phyloP scores from a whole-genome alignment of 2,113 vertebrate genomes.

The Neolamprologus longior region DNA sequence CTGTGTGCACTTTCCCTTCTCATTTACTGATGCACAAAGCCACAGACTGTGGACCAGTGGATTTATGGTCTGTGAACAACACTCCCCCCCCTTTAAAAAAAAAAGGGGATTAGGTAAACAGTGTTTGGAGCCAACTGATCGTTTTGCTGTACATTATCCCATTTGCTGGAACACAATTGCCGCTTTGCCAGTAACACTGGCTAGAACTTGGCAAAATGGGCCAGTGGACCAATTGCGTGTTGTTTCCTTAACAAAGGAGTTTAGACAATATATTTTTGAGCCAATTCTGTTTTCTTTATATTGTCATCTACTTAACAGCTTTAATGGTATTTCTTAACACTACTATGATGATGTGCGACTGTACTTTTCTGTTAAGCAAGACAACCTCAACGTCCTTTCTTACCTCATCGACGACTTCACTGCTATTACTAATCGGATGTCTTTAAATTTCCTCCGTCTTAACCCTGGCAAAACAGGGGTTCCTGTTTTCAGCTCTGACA shows the following conservation, averaged over 20 bases:
- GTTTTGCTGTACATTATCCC: slow-evolving; percentile 58
- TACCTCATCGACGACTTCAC: background rate
- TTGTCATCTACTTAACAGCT: background rate
- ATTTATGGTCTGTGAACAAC: slow-evolving; percentile 54
- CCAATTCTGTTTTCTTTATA: background rate
- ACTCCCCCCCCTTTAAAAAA: background rate
- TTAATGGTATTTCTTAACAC: background rate
- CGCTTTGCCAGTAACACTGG: slow-evolving; percentile 28
- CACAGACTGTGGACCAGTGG: slow-evolving; percentile 28
- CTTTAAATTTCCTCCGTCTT: background rate
- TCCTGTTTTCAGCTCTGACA: background rate
- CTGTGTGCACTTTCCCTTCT: background rate
- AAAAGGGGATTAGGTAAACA: slow-evolving; percentile 54
- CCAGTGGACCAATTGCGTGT: background rate
- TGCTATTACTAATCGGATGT: background rate
- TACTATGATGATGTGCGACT: background rate
- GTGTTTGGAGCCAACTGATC: slow-evolving; percentile 48
- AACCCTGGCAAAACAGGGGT: background rate
- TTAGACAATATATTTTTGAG: background rate
- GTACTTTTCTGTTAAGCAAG: background rate
- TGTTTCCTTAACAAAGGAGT: background rate
- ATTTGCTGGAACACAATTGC: slow-evolving; percentile 46
- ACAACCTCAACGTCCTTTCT: background rate
- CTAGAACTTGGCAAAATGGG: background rate
- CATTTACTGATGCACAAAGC: background rate